Conservation (phyloP, 2,888 invertebrate species). For the Macroteleia sp. region DNA sequence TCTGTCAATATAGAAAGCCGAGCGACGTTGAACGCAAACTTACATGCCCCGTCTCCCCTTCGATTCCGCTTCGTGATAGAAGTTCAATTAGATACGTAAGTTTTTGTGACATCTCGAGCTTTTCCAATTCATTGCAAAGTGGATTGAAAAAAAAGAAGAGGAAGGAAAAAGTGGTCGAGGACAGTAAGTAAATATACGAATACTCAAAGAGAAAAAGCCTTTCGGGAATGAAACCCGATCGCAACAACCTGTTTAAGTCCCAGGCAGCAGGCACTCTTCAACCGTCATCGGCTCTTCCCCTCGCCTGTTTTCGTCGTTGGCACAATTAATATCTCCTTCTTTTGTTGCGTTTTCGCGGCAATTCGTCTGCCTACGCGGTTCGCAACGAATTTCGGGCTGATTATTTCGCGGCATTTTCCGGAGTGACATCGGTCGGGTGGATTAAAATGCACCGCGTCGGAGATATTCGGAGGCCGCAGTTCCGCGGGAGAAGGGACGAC, state of each 20-base stretch:
- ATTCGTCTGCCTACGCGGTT: constrained; percentile 73
- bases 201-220: constrained; percentile 2
- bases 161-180: neutral
- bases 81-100: constrained; percentile 52
- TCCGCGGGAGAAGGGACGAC: constrained; percentile 5
- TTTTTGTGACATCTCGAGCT: constrained; percentile 35
- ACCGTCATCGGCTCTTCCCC: constrained; percentile 5
- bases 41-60: constrained; percentile 30
- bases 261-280: constrained; percentile 6
- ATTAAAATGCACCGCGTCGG: constrained; percentile 77
- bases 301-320: constrained; percentile 13
- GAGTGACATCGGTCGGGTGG: constrained; percentile 78
- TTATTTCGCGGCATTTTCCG: constrained; percentile 78
- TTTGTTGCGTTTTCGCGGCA: constrained; percentile 81
- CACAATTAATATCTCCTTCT: constrained; percentile 81
- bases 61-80: constrained; percentile 35
- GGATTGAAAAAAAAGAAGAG: neutral
- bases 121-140: constrained; percentile 7
- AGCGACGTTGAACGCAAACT: constrained; percentile 68
- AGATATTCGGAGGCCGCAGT: too few relatives aligned
- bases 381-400: constrained; percentile 82
- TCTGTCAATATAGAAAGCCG: constrained; percentile 80
- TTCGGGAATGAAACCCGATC: constrained; percentile 12
- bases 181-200: neutral
- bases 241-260: constrained; percentile 20